phyloP scores from a whole-genome alignment of 2,113 vertebrate species.

The Onychostoma macrolepis region DNA sequence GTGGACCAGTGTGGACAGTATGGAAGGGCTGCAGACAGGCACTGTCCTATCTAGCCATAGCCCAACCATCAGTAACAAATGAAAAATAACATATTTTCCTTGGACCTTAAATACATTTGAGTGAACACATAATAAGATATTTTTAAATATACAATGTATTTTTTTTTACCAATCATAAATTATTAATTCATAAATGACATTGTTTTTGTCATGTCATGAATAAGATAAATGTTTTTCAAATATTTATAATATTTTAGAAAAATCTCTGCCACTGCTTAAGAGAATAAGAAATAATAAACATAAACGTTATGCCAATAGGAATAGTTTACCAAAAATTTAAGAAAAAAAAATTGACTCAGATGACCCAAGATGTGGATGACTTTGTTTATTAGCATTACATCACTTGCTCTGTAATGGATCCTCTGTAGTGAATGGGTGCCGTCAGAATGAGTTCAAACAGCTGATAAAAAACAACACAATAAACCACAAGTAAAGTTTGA shows the following conservation, averaged over 20 bases:
- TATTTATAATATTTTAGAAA: neutral
- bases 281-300: neutral
- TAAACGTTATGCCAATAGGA: neutral
- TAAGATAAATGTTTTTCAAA: neutral
- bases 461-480: neutral
- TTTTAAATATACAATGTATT: neutral
- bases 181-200: neutral
- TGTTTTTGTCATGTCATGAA: neutral
- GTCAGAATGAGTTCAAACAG: too few species aligned
- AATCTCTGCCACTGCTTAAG: neutral
- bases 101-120: neutral
- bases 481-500: too few species aligned
- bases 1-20: neutral
- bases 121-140: neutral
- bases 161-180: neutral
- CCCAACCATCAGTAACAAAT: neutral
- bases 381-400: too few species aligned
- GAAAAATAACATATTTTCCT: neutral
- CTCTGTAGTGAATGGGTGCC: too few species aligned
- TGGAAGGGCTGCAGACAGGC: neutral
- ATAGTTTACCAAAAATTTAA: too few species aligned
- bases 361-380: too few species aligned
- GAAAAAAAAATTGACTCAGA: too few species aligned
- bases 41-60: neutral
- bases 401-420: too few species aligned